These are phyloP conservation scores for Crocidura indochinensis DNA, from an alignment of 2,797 vertebrate species.

Conservation along the genomic window DNA sequence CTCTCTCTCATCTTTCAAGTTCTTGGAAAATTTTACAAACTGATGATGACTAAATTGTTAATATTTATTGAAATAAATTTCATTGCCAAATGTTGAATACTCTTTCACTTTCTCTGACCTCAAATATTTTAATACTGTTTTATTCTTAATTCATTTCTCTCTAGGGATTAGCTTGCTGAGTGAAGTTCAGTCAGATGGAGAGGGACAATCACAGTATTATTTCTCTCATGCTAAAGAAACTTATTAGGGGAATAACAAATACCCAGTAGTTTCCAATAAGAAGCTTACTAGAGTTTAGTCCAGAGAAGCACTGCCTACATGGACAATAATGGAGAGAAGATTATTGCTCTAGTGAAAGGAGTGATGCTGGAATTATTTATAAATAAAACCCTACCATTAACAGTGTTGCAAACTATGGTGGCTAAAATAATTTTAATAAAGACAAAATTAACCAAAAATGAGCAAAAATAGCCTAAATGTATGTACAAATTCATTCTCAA, in stretches of 20 bases:
- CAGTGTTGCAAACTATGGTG: too few species aligned
- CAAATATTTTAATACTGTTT: not conserved
- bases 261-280: too few species aligned
- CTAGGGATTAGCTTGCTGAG: not conserved
- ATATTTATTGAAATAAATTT: not conserved
- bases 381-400: too few species aligned
- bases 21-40: not conserved
- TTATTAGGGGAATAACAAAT: not conserved
- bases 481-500: constrained; percentile 15
- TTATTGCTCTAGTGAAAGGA: not conserved
- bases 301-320: too few species aligned
- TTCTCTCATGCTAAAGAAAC: not conserved
- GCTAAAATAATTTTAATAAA: too few species aligned
- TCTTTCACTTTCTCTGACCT: constrained; percentile 2
- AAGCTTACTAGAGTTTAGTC: too few species aligned
- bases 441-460: not conserved
- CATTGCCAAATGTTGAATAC: not conserved
- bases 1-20: not conserved
- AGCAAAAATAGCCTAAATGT: not conserved
- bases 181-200: not conserved
- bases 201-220: not conserved
- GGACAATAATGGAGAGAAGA: too few species aligned
- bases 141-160: not conserved
- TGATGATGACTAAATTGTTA: not conserved
- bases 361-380: not conserved